Evolutionary conservation across 2,888 invertebrate genomes (phyloP).

Genomic region (Polia nebulosa): DNA sequence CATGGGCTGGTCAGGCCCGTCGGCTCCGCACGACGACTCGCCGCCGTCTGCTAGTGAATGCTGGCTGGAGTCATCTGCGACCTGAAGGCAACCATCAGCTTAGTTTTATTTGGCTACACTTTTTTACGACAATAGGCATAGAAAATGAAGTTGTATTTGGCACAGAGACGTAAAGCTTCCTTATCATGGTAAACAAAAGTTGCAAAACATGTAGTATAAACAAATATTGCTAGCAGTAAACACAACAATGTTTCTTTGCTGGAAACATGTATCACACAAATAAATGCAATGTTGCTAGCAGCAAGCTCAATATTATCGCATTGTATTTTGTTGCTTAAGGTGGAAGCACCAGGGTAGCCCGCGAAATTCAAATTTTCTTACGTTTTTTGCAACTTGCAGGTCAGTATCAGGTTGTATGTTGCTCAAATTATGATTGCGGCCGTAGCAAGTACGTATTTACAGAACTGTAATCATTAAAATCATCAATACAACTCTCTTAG

Average conservation of each 20-base stretch:
- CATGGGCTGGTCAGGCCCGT: conserved; percentile 71
- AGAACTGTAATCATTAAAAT: too few species aligned
- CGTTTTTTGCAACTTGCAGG: too few species aligned
- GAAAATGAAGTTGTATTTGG: background rate
- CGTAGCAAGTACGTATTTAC: too few species aligned
- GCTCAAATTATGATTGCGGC: too few species aligned
- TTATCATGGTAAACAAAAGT: background rate
- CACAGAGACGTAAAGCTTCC: background rate
- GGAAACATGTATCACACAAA: too few species aligned
- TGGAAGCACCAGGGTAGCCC: too few species aligned
- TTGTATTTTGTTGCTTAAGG: too few species aligned
- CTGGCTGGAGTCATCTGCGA: conserved; percentile 94
- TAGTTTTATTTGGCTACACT: background rate
- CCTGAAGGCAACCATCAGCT: conserved; percentile 73
- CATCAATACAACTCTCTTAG: too few species aligned
- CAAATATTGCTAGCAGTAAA: background rate
- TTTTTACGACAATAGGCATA: background rate
- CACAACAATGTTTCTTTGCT: background rate
- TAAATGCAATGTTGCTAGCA: too few species aligned
- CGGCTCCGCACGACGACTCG: conserved; percentile 79
- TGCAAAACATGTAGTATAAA: background rate
- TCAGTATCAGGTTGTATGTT: too few species aligned
- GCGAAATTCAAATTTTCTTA: too few species aligned
- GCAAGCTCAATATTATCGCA: too few species aligned
- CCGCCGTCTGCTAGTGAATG: conserved; percentile 88